These are phyloP conservation scores for Mylabris sibirica DNA, from an alignment of 2,888 invertebrate species.

Conservation along the genomic window DNA sequence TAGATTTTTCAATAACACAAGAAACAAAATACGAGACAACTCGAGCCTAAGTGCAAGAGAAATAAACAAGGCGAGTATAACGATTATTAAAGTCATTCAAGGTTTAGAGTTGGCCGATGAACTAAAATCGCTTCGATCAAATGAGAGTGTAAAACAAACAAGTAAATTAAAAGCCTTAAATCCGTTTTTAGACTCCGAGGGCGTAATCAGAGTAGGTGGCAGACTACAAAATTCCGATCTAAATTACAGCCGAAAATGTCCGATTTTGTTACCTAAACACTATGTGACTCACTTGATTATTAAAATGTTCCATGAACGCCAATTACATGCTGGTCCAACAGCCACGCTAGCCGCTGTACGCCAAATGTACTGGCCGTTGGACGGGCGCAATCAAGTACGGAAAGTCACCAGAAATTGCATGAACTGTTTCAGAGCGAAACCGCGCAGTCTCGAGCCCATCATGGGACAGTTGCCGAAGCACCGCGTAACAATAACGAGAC, in stretches of 20 bases:
- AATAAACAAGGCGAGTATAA: no score
- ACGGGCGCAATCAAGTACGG: slow-evolving; percentile 19
- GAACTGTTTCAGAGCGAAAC: slow-evolving; percentile 30
- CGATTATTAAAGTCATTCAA: no score
- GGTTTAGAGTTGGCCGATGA: no score
- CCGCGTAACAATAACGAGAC: slow-evolving; percentile 19
- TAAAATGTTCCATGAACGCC: slow-evolving; percentile 13
- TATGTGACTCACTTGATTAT: slow-evolving; percentile 29
- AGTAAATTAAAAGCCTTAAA: slow-evolving; percentile 17
- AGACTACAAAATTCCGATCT: slow-evolving; percentile 27
- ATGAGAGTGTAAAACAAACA: neutral
- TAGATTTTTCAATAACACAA: slow-evolving; percentile 10
- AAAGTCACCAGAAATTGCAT: slow-evolving; percentile 21
- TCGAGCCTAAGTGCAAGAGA: no score
- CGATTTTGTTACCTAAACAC: slow-evolving; percentile 29
- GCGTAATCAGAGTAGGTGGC: slow-evolving; percentile 28
- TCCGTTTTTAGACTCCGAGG: slow-evolving; percentile 23
- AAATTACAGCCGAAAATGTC: slow-evolving; percentile 28
- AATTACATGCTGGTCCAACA: slow-evolving; percentile 28
- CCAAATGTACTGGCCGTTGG: slow-evolving; percentile 26
- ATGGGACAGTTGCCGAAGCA: slow-evolving; percentile 34
- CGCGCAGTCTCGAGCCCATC: slow-evolving; percentile 12
- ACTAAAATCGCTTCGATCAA: neutral
- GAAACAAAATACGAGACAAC: neutral
- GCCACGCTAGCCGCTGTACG: slow-evolving; percentile 20